Evolutionary conservation across 2,797 vertebrate species (phyloP).

Genomic region (Psittacula echo): DNA sequence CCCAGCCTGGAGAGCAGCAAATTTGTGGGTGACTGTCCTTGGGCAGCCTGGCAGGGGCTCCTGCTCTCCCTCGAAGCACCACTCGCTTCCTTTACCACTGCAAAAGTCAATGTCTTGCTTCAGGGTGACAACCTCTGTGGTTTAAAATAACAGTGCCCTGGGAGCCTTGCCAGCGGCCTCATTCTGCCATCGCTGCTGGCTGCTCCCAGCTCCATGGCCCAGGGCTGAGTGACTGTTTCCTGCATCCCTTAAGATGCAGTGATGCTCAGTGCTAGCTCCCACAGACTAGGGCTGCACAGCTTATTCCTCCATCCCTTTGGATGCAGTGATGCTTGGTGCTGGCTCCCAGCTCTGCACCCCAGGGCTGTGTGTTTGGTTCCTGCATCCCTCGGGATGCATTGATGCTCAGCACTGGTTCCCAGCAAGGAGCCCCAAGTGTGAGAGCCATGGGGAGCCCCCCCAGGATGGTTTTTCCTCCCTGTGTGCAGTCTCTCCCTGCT

Average conservation of each 20-base stretch:
- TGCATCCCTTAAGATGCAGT: neutral
- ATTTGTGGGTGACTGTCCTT: neutral
- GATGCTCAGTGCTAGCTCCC: neutral
- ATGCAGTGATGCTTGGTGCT: neutral
- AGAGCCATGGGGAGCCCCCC: neutral
- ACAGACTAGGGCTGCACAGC: fast-evolving
- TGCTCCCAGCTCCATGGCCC: neutral
- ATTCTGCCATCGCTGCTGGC: neutral
- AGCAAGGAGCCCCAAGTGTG: neutral
- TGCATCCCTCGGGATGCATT: neutral
- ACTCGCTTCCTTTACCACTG: neutral
- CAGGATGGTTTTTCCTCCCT: fast-evolving
- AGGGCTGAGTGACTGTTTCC: fast-evolving
- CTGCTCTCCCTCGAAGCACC: neutral
- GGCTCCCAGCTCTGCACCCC: neutral
- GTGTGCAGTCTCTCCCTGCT: fast-evolving
- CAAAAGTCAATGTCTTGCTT: neutral
- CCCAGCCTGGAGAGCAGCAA: neutral
- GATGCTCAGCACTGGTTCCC: neutral
- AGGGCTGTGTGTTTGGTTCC: fast-evolving
- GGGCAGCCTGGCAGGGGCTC: neutral
- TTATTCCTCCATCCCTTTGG: neutral
- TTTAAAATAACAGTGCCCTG: neutral
- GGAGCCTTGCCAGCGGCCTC: neutral
- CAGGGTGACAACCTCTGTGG: neutral